Evolutionary conservation across 2,113 vertebrate genomes (phyloP), one percentile per base, ranked within the genome.

Genomic region (Notarius lentiginosus): DNA sequence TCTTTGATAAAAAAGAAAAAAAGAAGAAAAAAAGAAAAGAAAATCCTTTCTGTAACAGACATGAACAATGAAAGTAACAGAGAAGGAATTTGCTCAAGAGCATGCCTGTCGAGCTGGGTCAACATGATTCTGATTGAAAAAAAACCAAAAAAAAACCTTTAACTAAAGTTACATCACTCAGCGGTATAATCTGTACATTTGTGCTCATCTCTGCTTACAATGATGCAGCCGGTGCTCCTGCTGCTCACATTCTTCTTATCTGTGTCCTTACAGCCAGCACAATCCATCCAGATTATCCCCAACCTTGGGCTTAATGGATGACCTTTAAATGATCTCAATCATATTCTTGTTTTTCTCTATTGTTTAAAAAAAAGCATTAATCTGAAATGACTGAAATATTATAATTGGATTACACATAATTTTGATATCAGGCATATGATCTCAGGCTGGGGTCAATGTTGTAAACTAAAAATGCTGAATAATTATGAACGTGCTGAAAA

Each of bases 261-360:
- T 93, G 66, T 63, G 92, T 93, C 91, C 92, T 79, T 87, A 89
- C 88, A 87, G 88, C 91, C 89, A 90, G 91, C 92, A 85, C 90
- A 93, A 94, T 94, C 92, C 93, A 86, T 79, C 90, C 92, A 94
- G 94, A 95, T 95, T 94, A 94, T 91, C 94, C 89, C 90, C 14
- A 90, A 94, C 91, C 91, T 92, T 88, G 91, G 92, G 90, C 93
- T 94, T 91, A 95, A 94, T 86, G 89, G 92, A 92, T 93, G 91
- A 93, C 92, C 93, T 93, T 94, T 92, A 94, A 92, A 90, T 93
- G 91, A 94, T 93, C 89, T 77, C 53, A 90, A 93, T 94, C 93
- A 63, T 15, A 41, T 41, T 41, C 34, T 89, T 89, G 90, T 63
- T 63, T 86, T 66, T 55, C 27, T 86, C 86, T 88, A 87, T 87